Percentiles rank a stretch among this genome's conserved stretches.
Evolutionary conservation across 2,113 vertebrate species (phyloP).

Genomic region (Labrus mixtus): DNA sequence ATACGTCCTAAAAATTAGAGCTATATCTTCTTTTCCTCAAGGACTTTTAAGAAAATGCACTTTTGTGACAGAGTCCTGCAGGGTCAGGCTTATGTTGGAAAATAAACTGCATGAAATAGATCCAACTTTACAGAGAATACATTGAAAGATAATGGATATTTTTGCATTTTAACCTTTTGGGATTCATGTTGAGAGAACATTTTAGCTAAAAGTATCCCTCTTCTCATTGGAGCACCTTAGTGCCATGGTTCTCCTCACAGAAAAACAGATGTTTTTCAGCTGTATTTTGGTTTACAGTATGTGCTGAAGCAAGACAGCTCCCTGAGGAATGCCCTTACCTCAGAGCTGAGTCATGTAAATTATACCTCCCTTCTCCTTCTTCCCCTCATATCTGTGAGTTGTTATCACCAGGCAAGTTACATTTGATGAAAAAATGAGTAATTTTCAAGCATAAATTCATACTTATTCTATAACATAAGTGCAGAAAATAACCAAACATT

Average conservation of each 20-base stretch:
- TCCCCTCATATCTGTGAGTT: not conserved
- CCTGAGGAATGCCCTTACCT: slow-evolving; percentile 51
- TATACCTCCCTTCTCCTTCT: slow-evolving; percentile 29
- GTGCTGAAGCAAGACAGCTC: slow-evolving; percentile 19
- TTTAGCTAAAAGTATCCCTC: too few relatives aligned
- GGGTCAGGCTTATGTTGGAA: too few relatives aligned
- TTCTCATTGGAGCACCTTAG: too few relatives aligned
- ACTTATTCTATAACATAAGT: not conserved
- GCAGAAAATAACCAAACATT: not conserved
- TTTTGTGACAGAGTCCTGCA: not conserved
- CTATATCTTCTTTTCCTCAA: too few relatives aligned
- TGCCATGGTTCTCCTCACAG: not conserved
- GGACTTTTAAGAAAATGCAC: too few relatives aligned
- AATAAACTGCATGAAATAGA: too few relatives aligned
- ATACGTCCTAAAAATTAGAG: too few relatives aligned
- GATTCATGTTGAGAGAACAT: not conserved
- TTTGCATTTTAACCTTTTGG: not conserved
- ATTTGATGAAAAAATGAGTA: not conserved
- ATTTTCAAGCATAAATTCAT: not conserved
- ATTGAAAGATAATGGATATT: not conserved
- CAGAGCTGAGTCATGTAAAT: slow-evolving; percentile 65
- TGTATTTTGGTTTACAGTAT: slow-evolving; percentile 17
- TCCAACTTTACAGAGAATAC: not conserved
- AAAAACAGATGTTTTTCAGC: not conserved
- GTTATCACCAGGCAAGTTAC: not conserved